Evolutionary conservation across 1,140 invertebrate species (phyloP), one percentile per base, ranked within the genome.

Genomic region (Pomacea maculata): DNA sequence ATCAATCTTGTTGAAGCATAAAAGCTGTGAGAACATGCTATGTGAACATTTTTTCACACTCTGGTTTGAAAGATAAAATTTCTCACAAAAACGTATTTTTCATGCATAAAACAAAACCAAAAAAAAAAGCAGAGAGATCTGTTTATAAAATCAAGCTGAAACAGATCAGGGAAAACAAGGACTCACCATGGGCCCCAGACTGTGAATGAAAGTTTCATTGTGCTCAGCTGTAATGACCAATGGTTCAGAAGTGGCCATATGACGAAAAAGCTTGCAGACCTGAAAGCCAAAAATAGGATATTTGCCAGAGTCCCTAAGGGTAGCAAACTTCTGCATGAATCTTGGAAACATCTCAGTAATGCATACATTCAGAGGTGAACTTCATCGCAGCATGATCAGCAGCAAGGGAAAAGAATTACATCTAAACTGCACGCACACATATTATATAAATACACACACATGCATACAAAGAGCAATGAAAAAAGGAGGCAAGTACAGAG

Each of bases 211-310:
- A 82, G 97, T 96, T 92, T 99, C 97, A 55, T 96, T 95, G 88
- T 99, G 98, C 90, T 98, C 98, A 15, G 98, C 96, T 79, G 96
- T 95, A 65, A 99, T 97, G 93, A 99, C 97, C 57, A 99, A 93
- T 61, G 96, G 95, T 91, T 99, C 97, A 65, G 96, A 96, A 29
- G 96, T 94, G 45, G 98, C 97, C 89, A 99, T 96, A 90, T 99
- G 98, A 88, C 97, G 94, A 80, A 99, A 93, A 80, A 99, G 93
- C 93, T 99, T 99, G 92, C 97, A 99, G 82, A 98, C 96, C 96
- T 98, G 82, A 15, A 86, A 85, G 81, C 79, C 75, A 65, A 19
- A 57, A 77, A 64, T 12, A 68, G 29, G 7, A 29, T 52, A 70
- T 45, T 14, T 25, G 45, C 17, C 21, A 1, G 17, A 2, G 34